These are phyloP conservation scores for Hydractinia symbiolongicarpus DNA, from an alignment of 30 jellyfish, hydroid and myxozoan species.

Conservation along the genomic window DNA sequence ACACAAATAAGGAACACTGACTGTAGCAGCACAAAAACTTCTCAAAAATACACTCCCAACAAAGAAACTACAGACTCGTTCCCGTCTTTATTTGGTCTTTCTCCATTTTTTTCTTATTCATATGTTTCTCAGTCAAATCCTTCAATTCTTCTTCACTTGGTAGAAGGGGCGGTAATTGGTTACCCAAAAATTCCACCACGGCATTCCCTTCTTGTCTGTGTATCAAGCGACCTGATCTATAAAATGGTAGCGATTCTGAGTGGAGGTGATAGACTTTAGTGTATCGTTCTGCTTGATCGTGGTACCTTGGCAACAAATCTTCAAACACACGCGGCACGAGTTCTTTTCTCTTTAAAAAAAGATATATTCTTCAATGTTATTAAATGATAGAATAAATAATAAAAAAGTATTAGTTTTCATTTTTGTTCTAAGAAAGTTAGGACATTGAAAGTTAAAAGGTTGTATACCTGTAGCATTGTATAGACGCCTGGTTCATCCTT, in stretches of 20 bases:
- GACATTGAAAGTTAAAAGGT: not conserved
- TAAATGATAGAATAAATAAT: not conserved
- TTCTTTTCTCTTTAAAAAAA: slow-evolving; percentile 48
- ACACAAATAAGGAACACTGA: too few species aligned
- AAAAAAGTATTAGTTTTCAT: not conserved
- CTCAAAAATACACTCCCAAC: not conserved
- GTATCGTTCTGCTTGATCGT: slow-evolving; percentile 34
- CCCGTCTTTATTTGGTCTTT: slow-evolving; percentile 11
- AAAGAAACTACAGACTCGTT: not conserved
- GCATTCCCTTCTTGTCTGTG: slow-evolving; percentile 45
- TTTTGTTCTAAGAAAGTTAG: not conserved
- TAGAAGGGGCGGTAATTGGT: slow-evolving; percentile 51
- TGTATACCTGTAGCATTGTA: slow-evolving; percentile 53
- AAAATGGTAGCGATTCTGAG: slow-evolving; percentile 38
- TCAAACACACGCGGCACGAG: slow-evolving; percentile 81
- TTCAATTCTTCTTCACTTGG: slow-evolving; percentile 62
- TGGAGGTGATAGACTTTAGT: slow-evolving; percentile 56
- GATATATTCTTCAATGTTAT: not conserved
- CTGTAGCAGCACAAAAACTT: too few species aligned
- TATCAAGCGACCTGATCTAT: slow-evolving; percentile 11
- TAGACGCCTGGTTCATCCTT: slow-evolving; percentile 58
- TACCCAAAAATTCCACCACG: slow-evolving; percentile 69
- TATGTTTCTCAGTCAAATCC: slow-evolving; percentile 34
- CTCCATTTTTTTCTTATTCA: slow-evolving; percentile 20
- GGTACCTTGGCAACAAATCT: slow-evolving; percentile 63